Base-by-base conservation (phyloP, 2,113 vertebrate species). In the Eulemur macaco region DNA sequence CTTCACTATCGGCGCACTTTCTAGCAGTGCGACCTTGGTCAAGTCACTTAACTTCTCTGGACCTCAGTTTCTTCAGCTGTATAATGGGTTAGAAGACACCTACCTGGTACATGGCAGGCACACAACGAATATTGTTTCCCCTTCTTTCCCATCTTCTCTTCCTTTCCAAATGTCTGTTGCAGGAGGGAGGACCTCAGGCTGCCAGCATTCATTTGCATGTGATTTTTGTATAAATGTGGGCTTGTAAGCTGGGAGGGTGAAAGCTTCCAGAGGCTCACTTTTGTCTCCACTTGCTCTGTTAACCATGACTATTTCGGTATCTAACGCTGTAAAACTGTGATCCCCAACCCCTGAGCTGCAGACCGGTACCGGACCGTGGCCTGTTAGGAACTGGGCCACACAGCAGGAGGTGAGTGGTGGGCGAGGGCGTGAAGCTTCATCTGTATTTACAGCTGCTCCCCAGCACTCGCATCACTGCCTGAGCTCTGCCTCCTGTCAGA, bases 221-320 rank as follows among this genome's bases (percentile, higher is more conserved):
- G 54, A 81, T 84, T 94, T 94, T 86, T 76, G 81, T 80, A 80
- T 71, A 95, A 86, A 76, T 71, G 56, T 50, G 47, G 86, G 23
- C 85, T 90, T 86, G 91, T 86, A 68, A 87, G 20, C 63, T 39
- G 58, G 63, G 56, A 64, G 20, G 69, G 73, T 63, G 80, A 86
- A 86, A 78, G 27, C 89, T 93, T 56, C 84, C 52, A 58, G 80
- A 92, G 47, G 45, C 73, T 92, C 80, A 45, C 37, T 87, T 93
- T 84, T 89, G 56, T 86, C 78, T 92, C 85, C 34, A 18, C 69
- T 91, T 45, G 9, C 37, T 93, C 56, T 76, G 78, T 31, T 86
- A 56, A 54, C 47, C 8, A 1, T 13, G 29, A 27, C 78, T 69
- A 6, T 78, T 78, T 58, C 80, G 29, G 39, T 86, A 68, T 34